Percentiles rank a stretch among this genome's conserved stretches.
phyloP scores from a whole-genome alignment of 1,140 invertebrate species.

The Orius insidiosus region DNA sequence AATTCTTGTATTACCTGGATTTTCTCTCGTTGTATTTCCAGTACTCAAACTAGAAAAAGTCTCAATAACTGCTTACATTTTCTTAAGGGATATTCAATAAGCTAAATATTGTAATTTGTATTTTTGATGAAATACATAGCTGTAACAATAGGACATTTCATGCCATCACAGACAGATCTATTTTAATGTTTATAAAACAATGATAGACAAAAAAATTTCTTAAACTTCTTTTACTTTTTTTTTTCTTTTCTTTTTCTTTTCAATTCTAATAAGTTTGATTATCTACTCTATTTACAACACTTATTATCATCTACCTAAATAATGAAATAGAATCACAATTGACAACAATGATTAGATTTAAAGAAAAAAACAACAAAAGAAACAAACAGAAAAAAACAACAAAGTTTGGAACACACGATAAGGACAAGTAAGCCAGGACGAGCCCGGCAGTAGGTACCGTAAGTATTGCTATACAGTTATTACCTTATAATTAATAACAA shows the following conservation, averaged over 20 bases:
- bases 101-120: constrained; percentile 5
- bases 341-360: constrained; percentile 10
- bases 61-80: too few relatives aligned
- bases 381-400: neutral
- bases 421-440: constrained; percentile 6
- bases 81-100: too few relatives aligned
- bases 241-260: too few relatives aligned
- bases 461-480: too few relatives aligned
- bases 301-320: constrained; percentile 9
- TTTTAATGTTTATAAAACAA: neutral
- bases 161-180: constrained; percentile 14
- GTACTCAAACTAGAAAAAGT: too few relatives aligned
- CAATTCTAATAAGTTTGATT: too few relatives aligned
- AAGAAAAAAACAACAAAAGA: constrained; percentile 3
- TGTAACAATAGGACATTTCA: constrained; percentile 14
- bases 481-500: too few relatives aligned
- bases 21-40: too few relatives aligned
- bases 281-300: constrained; percentile 11
- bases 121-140: constrained; percentile 11
- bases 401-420: constrained; percentile 5
- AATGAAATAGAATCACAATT: constrained; percentile 11
- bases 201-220: too few relatives aligned
- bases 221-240: too few relatives aligned
- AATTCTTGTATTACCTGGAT: too few relatives aligned
- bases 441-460: too few relatives aligned